Evolutionary conservation across 2,888 invertebrate species (phyloP), one percentile per base, ranked within the genome.

Genomic region (Agonopterix alstromeriana): DNA sequence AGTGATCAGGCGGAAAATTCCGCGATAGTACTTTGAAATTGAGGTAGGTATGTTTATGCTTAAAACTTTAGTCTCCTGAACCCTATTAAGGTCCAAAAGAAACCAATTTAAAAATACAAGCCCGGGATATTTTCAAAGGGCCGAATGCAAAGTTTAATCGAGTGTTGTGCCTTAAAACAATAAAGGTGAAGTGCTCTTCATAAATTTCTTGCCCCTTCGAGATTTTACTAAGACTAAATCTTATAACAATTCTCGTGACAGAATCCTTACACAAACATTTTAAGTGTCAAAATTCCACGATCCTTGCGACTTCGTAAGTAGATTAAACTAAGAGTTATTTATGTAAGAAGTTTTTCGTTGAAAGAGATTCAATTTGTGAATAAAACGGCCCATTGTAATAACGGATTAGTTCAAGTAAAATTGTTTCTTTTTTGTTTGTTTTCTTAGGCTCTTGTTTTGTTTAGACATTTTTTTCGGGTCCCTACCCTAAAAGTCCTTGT

Each of bases 341-440:
- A 70, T 67, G 69, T 50, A 43, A 14, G 50, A 70, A 70, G 58
- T 70, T 70, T 67, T 58, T 55, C 54, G 46, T 46, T 45, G 50
- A 50, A 53, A 52, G 53, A 53, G 53, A 64, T 69, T 68, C 66
- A 64, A 68, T 69, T 63, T 62, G 56, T 36, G 63, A 63, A 61
- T 65, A 63, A 64, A 65, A 65, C 55, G 61, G 52, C 58, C 27
- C 60, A 64, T 61, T 60, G 61, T 63, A 60, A 62, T 64, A 60
- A 57, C 60, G 63, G 69, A 67, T 69, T 68, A 69, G 60, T 57
- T 53, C 48, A 27, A 53, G 60, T 60, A 54, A 42, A 58, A 64
- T 63, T 64, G 60, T 61, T 63, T 50, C 47, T 42, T 50, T 48
- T 27, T 27, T 27, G 27, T 27, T 47, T 8, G 44, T 45, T 48